Percentiles rank a stretch among this genome's conserved stretches.
These are phyloP conservation scores for Orchestes rusci DNA, from an alignment of 2,888 invertebrate species.

Conservation along the genomic window DNA sequence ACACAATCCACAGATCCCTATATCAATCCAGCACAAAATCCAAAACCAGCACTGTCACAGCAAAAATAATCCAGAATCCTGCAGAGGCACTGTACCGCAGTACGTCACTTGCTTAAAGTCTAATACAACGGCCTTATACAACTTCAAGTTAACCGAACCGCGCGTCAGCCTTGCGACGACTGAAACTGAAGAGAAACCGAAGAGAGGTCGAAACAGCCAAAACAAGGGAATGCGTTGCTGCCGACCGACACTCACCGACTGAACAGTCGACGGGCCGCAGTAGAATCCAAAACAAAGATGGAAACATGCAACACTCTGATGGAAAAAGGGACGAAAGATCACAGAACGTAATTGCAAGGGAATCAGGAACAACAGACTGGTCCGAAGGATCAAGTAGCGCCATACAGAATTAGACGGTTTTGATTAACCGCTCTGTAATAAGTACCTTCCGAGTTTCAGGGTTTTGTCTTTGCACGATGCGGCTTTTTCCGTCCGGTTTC, in stretches of 20 bases:
- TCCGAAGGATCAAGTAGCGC: conserved; percentile 42
- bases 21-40: no score
- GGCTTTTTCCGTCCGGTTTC: conserved; percentile 1
- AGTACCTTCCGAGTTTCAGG: conserved; percentile 11
- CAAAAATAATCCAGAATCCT: no score
- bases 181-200: conserved; percentile 27
- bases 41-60: no score
- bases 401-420: conserved; percentile 41
- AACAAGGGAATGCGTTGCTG: conserved; percentile 33
- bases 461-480: conserved; percentile 5
- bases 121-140: no score
- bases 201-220: conserved; percentile 17
- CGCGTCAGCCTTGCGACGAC: conserved; percentile 30
- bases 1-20: no score
- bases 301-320: conserved; percentile 27
- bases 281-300: conserved; percentile 35
- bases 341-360: conserved; percentile 42
- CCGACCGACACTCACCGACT: conserved; percentile 41
- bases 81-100: no score
- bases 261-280: conserved; percentile 41
- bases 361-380: conserved; percentile 44
- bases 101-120: no score
- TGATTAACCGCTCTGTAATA: conserved; percentile 38
- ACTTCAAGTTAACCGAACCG: no score
- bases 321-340: conserved; percentile 31